These are phyloP conservation scores for Dasypus novemcinctus DNA, from an alignment of 2,113 vertebrate species.

Conservation along the genomic window DNA sequence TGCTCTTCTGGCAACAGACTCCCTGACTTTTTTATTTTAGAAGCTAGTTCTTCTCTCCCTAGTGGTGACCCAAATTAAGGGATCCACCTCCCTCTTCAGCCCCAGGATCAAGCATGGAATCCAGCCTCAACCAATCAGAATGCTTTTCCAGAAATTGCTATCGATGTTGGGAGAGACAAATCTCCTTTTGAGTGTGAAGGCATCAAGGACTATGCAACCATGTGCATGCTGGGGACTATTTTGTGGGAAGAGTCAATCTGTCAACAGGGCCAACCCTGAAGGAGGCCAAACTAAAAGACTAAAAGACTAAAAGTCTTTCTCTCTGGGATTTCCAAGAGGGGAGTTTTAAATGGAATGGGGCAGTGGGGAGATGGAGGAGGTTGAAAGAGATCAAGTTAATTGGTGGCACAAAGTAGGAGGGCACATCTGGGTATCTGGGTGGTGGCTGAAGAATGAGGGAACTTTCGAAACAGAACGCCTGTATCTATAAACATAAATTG, in stretches of 20 bases:
- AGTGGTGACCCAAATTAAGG: not conserved
- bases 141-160: not conserved
- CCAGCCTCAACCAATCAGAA: not conserved
- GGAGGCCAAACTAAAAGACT: not conserved
- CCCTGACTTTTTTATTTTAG: not conserved
- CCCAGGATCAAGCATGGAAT: not conserved
- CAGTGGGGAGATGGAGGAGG: not conserved
- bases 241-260: not conserved
- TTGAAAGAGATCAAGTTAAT: not conserved
- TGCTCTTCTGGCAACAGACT: not conserved
- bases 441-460: not conserved
- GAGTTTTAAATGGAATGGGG: not conserved
- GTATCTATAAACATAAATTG: not conserved
- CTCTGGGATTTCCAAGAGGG: not conserved
- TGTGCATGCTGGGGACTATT: not conserved
- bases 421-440: not conserved
- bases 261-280: not conserved
- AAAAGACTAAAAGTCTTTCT: not conserved
- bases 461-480: not conserved
- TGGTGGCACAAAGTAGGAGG: not conserved
- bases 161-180: not conserved
- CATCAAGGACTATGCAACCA: not conserved
- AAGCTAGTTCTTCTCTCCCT: not conserved
- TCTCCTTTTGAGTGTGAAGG: not conserved
- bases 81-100: not conserved